These are phyloP conservation scores for Agrochola lychnidis DNA, from an alignment of 2,888 invertebrate genomes.

Conservation along the genomic window DNA sequence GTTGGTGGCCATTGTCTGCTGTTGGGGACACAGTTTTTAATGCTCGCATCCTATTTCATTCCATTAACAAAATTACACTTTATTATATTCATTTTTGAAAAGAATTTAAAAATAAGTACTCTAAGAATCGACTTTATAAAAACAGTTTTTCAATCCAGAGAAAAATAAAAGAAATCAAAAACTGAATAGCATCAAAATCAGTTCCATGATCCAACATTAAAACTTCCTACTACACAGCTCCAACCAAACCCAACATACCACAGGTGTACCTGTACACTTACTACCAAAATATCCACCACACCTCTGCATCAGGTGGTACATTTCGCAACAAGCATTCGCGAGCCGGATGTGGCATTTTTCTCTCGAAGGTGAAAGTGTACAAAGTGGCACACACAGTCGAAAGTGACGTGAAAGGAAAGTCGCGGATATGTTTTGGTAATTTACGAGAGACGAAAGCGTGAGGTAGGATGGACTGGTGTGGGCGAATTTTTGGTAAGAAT, in stretches of 20 bases:
- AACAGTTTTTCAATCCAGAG: neutral
- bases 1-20: neutral
- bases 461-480: slow-evolving; percentile 27
- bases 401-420: slow-evolving; percentile 82
- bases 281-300: slow-evolving; percentile 61
- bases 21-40: too few relatives aligned
- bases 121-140: neutral
- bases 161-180: neutral
- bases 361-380: slow-evolving; percentile 79
- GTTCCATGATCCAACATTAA: neutral
- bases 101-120: too few relatives aligned
- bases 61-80: neutral
- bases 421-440: slow-evolving; percentile 69
- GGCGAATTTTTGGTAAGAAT: slow-evolving; percentile 15
- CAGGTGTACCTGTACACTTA: slow-evolving; percentile 32
- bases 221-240: neutral
- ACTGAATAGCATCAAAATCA: neutral
- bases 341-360: slow-evolving; percentile 82
- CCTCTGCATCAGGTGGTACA: slow-evolving; percentile 66
- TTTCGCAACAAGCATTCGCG: slow-evolving; percentile 74
- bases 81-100: neutral
- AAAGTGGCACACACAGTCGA: slow-evolving; percentile 75
- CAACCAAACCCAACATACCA: neutral
- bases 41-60: neutral
- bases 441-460: slow-evolving; percentile 66